phyloP scores from a whole-genome alignment of 2,113 vertebrate genomes.

The Ranitomeya variabilis region DNA sequence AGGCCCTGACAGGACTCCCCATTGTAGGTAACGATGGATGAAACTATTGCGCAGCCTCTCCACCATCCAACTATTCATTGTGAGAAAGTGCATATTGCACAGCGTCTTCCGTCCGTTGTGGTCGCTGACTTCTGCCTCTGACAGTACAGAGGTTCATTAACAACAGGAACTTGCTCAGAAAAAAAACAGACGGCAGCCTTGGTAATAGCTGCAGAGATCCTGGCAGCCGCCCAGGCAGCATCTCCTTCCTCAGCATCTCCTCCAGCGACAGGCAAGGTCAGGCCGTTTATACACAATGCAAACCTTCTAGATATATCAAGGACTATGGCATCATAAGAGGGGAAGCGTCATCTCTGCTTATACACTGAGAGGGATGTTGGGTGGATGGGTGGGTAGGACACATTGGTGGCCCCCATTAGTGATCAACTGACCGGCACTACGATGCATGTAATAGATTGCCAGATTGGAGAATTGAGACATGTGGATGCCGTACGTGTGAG shows the following conservation, averaged over 20 bases:
- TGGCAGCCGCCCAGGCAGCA: constrained; percentile 6
- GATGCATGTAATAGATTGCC: background rate
- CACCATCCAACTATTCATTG: background rate
- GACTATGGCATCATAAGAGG: background rate
- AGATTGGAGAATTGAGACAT: background rate
- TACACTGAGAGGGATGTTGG: background rate
- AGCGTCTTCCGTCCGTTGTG: constrained; percentile 3
- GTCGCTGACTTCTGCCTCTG: constrained; percentile 4
- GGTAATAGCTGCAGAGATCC: background rate
- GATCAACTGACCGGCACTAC: background rate
- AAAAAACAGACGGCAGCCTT: background rate
- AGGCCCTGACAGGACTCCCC: too few relatives aligned
- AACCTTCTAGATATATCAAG: background rate
- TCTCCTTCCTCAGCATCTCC: constrained; percentile 6
- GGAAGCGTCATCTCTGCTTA: background rate
- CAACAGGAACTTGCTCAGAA: constrained; percentile 1
- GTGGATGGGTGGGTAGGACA: background rate
- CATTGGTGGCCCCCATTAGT: background rate
- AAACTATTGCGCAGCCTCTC: background rate
- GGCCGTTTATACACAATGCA: background rate
- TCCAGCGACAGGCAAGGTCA: constrained; percentile 24
- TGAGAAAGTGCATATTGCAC: background rate
- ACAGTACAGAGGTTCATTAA: background rate
- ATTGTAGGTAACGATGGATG: background rate
- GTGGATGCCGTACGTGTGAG: background rate